phyloP scores from a whole-genome alignment of 2,888 invertebrate species.

The Copidosoma aretas region DNA sequence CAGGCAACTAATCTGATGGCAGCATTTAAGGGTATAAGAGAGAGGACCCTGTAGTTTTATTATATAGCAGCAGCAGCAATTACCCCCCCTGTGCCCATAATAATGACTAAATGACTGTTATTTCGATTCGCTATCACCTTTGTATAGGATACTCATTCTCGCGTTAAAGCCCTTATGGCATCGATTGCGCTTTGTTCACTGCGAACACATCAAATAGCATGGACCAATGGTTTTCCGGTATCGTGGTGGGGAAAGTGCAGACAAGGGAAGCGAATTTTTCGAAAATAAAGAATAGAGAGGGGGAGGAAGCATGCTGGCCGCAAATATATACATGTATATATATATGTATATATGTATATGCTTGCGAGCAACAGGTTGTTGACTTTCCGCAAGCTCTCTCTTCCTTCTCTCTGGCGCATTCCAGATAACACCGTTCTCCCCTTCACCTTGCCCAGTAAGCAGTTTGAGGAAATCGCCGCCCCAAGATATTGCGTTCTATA shows the following conservation, averaged over 20 bases:
- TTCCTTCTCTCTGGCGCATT: conserved; percentile 13
- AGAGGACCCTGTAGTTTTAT: no score
- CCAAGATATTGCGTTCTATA: no score
- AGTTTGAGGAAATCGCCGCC: no score
- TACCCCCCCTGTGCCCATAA: no score
- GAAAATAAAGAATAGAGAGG: conserved; percentile 24
- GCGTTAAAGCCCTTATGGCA: background rate
- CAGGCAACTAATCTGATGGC: no score
- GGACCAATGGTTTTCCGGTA: conserved; percentile 10
- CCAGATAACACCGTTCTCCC: background rate
- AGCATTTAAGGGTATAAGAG: no score
- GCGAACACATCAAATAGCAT: conserved; percentile 4
- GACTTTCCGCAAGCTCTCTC: conserved; percentile 25
- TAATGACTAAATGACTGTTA: no score
- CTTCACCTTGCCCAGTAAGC: no score
- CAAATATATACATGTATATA: no score
- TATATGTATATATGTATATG: no score
- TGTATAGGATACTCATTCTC: background rate
- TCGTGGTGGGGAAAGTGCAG: background rate
- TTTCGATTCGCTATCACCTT: no score
- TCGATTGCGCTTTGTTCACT: conserved; percentile 1
- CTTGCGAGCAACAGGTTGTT: conserved; percentile 34
- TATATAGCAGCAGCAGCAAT: no score
- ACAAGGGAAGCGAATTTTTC: conserved; percentile 32
- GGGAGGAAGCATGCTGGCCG: background rate